Base-by-base conservation (phyloP, 2,113 vertebrate species). In the Phodopus roborovskii region DNA sequence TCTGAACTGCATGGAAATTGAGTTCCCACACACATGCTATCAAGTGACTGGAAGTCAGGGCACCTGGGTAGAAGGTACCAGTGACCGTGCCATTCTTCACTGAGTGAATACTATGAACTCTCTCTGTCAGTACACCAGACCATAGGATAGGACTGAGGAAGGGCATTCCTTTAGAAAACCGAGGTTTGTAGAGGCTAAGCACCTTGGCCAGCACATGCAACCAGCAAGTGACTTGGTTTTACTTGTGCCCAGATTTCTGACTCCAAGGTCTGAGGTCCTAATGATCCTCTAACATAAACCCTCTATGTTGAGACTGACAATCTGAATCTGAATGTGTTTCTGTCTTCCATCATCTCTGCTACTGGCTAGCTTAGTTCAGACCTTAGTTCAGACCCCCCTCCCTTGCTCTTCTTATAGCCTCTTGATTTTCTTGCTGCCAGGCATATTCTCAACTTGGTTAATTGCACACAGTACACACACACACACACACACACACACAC, bases 91-190 rank as follows among this genome's bases (percentile, higher is more conserved):
- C 68, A 4, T 6, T 0, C 22, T 24, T 73, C 39, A 64, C 0
- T n/a, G 42, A 45, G 87, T 0, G 1, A 22, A 17, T 15, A 22
- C 12, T 17, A 33, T 2, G 20, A 42, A 4, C 0, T 3, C 26
- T 42, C 6, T 45, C 36, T 60, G 39, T 19, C 0, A 7, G 33
- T 0, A 13, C 30, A 50, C 64, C 53, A 75, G 20, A 1, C 0
- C 7, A 3, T 0, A 56, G n/a, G 4, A 20, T 0, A 56, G 45
- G 2, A 10, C 8, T 13, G 7, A 0, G 4, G 42, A 62, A 6
- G 73, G 12, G 13, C 1, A 6, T 9, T 1, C 19, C 79, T 87
- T 68, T 45, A 78, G 36, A 22, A 92, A 58, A 45, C n/a, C 20
- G 28, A 64, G n/a, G 74, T 42, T 84, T 28, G 26, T 30, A 33